Conservation (phyloP, 2,797 vertebrate species). For the Eulemur mongoz region DNA sequence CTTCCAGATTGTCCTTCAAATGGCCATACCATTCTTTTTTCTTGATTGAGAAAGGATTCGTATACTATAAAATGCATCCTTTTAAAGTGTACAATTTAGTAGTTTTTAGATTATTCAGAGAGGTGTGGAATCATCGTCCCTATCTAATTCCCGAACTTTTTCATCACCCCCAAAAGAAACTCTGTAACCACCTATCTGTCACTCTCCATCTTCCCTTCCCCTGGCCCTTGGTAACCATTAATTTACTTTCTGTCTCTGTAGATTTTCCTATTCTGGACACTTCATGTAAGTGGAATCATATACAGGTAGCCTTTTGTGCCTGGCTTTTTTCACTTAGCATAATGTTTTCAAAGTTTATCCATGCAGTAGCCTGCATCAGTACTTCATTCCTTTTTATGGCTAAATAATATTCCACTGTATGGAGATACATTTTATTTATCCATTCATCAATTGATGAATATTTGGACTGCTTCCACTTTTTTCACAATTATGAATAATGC, state of each 20-base stretch:
- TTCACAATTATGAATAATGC: neutral
- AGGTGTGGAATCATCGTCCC: neutral
- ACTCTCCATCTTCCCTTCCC: neutral
- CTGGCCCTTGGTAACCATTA: neutral
- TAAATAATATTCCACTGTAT: neutral
- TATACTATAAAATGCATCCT: neutral
- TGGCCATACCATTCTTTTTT: neutral
- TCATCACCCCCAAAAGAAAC: neutral
- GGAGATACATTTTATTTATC: neutral
- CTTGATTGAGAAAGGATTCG: neutral
- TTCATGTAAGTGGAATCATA: neutral
- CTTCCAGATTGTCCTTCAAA: constrained; percentile 43
- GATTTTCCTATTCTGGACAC: neutral
- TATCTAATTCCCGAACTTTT: neutral
- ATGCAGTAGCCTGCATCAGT: neutral
- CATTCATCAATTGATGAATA: neutral
- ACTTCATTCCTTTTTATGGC: neutral
- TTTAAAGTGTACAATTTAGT: neutral
- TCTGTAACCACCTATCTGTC: neutral
- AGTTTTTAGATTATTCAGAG: neutral
- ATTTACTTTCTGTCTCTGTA: neutral
- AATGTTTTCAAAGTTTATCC: neutral
- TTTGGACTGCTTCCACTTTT: neutral
- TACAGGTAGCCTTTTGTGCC: neutral
- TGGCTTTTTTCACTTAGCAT: neutral